Percentiles rank a stretch among this genome's conserved stretches.
These are phyloP conservation scores for Tachystola acroxantha DNA, from an alignment of 2,888 invertebrate species.

Conservation along the genomic window DNA sequence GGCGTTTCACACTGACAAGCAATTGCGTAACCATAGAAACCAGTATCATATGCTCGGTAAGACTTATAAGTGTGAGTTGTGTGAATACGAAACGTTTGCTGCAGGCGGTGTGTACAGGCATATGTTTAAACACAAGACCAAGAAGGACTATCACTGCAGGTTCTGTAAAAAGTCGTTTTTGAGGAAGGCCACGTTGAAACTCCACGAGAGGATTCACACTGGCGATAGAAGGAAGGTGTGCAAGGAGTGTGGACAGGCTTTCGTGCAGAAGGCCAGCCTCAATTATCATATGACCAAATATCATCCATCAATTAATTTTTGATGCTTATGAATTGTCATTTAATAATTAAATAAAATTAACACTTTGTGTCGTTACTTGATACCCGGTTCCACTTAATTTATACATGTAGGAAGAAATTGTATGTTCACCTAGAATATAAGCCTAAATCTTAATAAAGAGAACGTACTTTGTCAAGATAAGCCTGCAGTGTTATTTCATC, in stretches of 20 bases:
- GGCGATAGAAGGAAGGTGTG: constrained; percentile 56
- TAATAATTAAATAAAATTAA: too few species aligned
- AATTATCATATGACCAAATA: constrained; percentile 65
- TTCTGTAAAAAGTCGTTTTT: constrained; percentile 18
- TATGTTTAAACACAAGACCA: constrained; percentile 12
- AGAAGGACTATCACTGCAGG: background rate
- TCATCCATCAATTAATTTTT: constrained; percentile 59
- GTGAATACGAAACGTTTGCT: constrained; percentile 56
- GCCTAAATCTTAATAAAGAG: too few species aligned
- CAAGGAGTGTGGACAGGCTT: constrained; percentile 58
- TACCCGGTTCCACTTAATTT: too few species aligned
- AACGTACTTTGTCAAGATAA: too few species aligned
- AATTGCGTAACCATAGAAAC: constrained; percentile 46
- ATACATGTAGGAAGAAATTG: too few species aligned
- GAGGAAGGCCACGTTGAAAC: constrained; percentile 16
- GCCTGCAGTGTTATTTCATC: too few species aligned
- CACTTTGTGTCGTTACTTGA: too few species aligned
- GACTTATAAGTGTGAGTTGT: constrained; percentile 45
- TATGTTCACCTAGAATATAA: too few species aligned
- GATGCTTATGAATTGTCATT: too few species aligned
- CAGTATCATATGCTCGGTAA: constrained; percentile 60
- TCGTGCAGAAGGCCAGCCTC: constrained; percentile 66
- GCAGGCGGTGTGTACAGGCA: constrained; percentile 30
- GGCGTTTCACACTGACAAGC: constrained; percentile 43
- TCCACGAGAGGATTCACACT: constrained; percentile 31